These are phyloP conservation scores for Acipenser transmontanus DNA, from an alignment of 2,797 vertebrate genomes.

Conservation along the genomic window DNA sequence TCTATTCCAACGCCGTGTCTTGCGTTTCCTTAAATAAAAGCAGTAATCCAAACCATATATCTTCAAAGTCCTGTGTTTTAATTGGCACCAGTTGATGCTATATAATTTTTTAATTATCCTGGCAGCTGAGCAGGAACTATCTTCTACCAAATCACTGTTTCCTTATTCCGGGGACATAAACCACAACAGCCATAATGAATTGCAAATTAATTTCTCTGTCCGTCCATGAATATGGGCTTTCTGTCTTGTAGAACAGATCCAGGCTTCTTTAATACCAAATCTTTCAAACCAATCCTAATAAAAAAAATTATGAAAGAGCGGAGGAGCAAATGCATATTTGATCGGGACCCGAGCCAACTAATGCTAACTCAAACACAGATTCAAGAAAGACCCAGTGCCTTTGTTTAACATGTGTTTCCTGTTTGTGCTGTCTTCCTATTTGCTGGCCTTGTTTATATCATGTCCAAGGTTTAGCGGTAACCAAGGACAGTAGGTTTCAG, in stretches of 20 bases:
- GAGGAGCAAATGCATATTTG: constrained; percentile 35
- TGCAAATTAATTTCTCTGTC: too few relatives aligned
- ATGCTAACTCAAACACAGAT: not conserved
- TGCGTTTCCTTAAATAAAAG: too few relatives aligned
- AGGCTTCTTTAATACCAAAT: constrained; percentile 27
- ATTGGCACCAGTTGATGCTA: constrained; percentile 17
- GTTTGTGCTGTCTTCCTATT: not conserved
- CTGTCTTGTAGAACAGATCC: constrained; percentile 6
- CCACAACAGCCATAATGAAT: constrained; percentile 30
- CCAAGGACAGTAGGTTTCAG: not conserved
- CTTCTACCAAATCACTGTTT: not conserved
- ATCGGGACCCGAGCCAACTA: constrained; percentile 18
- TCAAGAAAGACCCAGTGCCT: constrained; percentile 7
- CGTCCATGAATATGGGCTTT: constrained; percentile 11
- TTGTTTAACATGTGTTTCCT: constrained; percentile 26
- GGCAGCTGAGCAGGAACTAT: not conserved
- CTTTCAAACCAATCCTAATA: constrained; percentile 32
- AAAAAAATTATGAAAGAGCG: constrained; percentile 40
- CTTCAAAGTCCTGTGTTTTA: constrained; percentile 18
- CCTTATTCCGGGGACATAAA: constrained; percentile 4
- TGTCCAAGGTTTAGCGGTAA: not conserved
- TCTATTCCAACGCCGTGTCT: too few relatives aligned
- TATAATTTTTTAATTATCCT: constrained; percentile 19
- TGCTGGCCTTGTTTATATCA: not conserved
- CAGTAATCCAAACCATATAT: constrained; percentile 15